Evolutionary conservation across 2,797 vertebrate genomes (phyloP).

Genomic region (Ciconia nigra): DNA sequence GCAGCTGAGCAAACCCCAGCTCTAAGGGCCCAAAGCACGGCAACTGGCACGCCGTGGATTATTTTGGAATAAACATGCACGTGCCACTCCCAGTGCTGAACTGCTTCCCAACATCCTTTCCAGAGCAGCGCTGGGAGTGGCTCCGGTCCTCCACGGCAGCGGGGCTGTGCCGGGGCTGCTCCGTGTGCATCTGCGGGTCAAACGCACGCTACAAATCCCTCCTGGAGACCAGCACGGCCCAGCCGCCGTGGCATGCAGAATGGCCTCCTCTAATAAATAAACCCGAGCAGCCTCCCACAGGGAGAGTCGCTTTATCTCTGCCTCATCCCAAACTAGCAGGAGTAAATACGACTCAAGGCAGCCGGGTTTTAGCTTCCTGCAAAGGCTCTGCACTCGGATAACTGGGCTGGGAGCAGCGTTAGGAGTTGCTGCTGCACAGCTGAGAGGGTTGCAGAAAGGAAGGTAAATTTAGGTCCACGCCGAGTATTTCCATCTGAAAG

Average conservation of each 20-base stretch:
- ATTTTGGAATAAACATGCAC: not conserved
- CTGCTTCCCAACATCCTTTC: not conserved
- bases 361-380: not conserved
- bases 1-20: not conserved
- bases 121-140: rapidly evolving
- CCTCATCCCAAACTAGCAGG: not conserved
- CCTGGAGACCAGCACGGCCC: not conserved
- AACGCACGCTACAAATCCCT: not conserved
- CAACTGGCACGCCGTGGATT: rapidly evolving
- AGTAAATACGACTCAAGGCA: not conserved
- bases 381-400: not conserved
- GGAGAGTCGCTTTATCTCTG: not conserved
- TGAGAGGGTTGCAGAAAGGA: not conserved
- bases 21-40: not conserved
- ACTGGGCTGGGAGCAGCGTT: not conserved
- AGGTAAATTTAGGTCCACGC: not conserved
- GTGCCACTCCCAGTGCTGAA: rapidly evolving
- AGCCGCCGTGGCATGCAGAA: not conserved
- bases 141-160: not conserved
- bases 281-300: not conserved
- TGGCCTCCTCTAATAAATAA: not conserved
- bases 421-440: not conserved
- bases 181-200: not conserved
- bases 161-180: not conserved
- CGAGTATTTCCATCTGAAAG: not conserved